phyloP scores from a whole-genome alignment of 2,888 invertebrate species.

The Dryomyza anilis region DNA sequence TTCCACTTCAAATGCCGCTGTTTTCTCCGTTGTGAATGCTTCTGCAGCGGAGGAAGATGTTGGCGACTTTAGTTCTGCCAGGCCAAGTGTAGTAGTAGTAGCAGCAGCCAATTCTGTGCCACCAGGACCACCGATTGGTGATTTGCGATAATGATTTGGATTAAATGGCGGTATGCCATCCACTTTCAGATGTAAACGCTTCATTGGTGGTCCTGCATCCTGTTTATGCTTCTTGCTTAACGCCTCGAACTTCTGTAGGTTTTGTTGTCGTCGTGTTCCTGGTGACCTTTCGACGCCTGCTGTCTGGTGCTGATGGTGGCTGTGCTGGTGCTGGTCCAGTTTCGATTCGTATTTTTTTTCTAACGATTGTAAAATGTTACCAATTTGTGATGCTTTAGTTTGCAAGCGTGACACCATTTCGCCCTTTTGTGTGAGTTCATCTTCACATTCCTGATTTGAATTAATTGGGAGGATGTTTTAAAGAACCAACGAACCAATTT shows the following conservation, averaged over 20 bases:
- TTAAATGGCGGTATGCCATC: constrained; percentile 62
- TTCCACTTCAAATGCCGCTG: constrained; percentile 36
- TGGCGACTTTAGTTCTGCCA: constrained; percentile 61
- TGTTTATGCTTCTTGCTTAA: constrained; percentile 58
- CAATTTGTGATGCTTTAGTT: constrained; percentile 93
- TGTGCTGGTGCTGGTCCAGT: constrained; percentile 71
- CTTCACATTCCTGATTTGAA: constrained; percentile 82
- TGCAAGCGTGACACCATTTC: constrained; percentile 94
- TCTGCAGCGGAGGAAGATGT: constrained; percentile 59
- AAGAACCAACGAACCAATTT: constrained; percentile 12
- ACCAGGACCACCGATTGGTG: constrained; percentile 58
- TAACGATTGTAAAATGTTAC: constrained; percentile 88
- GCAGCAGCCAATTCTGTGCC: constrained; percentile 30
- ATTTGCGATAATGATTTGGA: constrained; percentile 65
- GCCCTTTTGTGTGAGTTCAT: constrained; percentile 93
- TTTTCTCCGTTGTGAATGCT: constrained; percentile 46
- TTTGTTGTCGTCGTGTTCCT: constrained; percentile 55
- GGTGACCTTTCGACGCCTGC: constrained; percentile 54
- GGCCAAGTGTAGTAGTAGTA: too few relatives aligned
- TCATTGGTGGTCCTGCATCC: constrained; percentile 59
- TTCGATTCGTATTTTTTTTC: constrained; percentile 69
- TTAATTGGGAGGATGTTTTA: constrained; percentile 18
- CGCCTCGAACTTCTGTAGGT: constrained; percentile 57
- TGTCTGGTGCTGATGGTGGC: constrained; percentile 62
- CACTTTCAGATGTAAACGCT: constrained; percentile 59